A percentile compares a stretch with the other conserved stretches of the same genome.
Evolutionary conservation across 2,113 vertebrate species (phyloP).

Genomic region (Australoheros scitulus): DNA sequence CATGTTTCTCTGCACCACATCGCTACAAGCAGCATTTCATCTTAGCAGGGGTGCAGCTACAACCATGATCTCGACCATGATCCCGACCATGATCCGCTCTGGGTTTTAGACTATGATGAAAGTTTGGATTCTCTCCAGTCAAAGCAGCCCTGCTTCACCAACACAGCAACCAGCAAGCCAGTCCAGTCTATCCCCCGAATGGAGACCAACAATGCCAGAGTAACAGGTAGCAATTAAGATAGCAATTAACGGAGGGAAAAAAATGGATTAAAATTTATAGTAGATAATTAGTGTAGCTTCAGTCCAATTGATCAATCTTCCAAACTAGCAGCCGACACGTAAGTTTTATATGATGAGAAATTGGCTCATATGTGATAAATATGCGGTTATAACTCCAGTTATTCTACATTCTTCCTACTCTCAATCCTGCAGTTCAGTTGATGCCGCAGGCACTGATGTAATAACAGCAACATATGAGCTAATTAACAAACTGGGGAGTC

Average conservation of each 20-base stretch:
- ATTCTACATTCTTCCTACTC: neutral
- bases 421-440: neutral
- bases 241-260: neutral
- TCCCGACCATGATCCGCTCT: slow-evolving; percentile 24
- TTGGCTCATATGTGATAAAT: neutral
- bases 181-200: neutral
- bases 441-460: neutral
- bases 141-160: neutral
- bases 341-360: slow-evolving; percentile 1
- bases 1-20: neutral
- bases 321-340: neutral
- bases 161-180: neutral
- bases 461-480: neutral
- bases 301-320: neutral
- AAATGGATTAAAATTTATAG: neutral
- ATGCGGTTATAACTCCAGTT: neutral
- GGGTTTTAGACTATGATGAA: slow-evolving; percentile 41
- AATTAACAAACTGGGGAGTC: neutral
- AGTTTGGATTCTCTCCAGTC: neutral
- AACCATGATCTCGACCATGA: slow-evolving; percentile 35
- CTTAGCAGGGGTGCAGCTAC: neutral
- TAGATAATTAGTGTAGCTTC: neutral
- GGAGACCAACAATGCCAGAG: neutral
- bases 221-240: too few species aligned
- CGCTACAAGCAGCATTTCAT: neutral